phyloP scores from a whole-genome alignment of 2,888 invertebrate species.

The Ctena decussata region DNA sequence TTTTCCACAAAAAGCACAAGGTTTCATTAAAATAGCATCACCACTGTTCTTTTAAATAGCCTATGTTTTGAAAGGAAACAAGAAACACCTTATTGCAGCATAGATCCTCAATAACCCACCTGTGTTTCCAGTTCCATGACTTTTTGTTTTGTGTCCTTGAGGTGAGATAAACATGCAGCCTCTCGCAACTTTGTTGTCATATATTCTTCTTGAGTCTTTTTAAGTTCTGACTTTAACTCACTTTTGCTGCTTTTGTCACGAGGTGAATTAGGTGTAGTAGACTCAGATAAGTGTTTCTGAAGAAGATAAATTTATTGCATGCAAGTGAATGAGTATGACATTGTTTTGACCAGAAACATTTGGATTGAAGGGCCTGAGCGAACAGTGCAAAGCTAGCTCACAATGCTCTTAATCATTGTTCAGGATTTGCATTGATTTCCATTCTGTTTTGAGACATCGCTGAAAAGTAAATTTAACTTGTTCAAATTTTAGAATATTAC shows the following conservation, averaged over 20 bases:
- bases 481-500: too few species aligned
- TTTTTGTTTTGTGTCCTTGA: slow-evolving; percentile 97
- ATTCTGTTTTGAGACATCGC: too few species aligned
- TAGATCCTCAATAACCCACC: slow-evolving; percentile 83
- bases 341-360: too few species aligned
- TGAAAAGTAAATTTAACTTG: too few species aligned
- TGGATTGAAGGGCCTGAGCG: too few species aligned
- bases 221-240: slow-evolving; percentile 87
- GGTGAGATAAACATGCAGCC: slow-evolving; percentile 97
- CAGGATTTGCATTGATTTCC: too few species aligned
- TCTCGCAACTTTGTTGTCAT: slow-evolving; percentile 97
- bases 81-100: not conserved
- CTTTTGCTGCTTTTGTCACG: slow-evolving; percentile 96
- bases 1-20: too few species aligned
- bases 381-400: too few species aligned
- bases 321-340: too few species aligned
- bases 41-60: too few species aligned
- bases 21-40: too few species aligned
- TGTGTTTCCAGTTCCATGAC: slow-evolving; percentile 99
- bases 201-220: slow-evolving; percentile 95
- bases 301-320: slow-evolving; percentile 12
- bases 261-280: slow-evolving; percentile 83
- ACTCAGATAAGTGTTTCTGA: slow-evolving; percentile 70
- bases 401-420: too few species aligned
- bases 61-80: not conserved